Conservation (phyloP, 2,113 vertebrate genomes). For the Hemiprocne comata region DNA sequence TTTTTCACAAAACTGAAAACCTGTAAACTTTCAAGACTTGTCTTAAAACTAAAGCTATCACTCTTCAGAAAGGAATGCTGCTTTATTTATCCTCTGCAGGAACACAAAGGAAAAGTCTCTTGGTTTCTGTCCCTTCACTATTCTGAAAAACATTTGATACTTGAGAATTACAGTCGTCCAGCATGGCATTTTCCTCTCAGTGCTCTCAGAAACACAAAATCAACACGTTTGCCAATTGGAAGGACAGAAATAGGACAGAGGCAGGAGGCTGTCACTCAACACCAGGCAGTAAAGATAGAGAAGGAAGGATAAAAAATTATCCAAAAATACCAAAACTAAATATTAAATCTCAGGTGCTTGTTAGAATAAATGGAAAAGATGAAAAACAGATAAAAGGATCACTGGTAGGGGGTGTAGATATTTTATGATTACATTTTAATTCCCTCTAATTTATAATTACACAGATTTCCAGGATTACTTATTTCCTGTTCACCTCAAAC, state of each 20-base stretch:
- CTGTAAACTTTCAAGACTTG: background rate
- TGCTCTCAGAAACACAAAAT: background rate
- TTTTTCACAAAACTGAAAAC: background rate
- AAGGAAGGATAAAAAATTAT: background rate
- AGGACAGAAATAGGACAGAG: background rate
- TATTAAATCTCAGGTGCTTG: background rate
- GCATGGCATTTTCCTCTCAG: background rate
- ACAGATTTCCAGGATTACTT: background rate
- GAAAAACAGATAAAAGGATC: background rate
- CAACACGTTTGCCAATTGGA: background rate
- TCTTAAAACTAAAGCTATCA: background rate
- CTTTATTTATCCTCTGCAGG: background rate
- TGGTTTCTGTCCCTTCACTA: background rate
- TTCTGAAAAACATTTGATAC: background rate
- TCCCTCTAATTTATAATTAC: background rate
- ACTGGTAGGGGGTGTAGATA: background rate
- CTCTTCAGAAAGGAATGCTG: background rate
- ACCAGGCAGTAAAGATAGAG: background rate
- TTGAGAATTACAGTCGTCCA: background rate
- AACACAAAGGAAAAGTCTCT: background rate
- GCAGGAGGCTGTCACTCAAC: background rate
- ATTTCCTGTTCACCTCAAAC: background rate
- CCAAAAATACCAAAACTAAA: background rate
- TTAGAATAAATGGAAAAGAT: background rate
- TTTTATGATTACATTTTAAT: background rate